These are phyloP conservation scores for Scolopax bukidnonensis DNA, from an alignment of 2,797 vertebrate species.

Conservation along the genomic window DNA sequence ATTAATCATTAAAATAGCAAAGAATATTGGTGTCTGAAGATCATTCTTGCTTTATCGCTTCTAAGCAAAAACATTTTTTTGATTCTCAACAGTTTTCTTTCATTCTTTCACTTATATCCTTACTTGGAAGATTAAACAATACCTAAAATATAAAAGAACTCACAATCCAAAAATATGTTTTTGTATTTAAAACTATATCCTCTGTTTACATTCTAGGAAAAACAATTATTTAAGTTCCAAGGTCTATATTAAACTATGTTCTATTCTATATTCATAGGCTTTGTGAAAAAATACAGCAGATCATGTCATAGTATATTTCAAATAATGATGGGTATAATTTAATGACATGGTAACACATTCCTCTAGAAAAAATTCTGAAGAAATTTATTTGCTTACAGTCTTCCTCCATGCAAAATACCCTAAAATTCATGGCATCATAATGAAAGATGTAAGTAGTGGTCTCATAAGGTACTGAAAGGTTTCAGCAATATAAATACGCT, in stretches of 20 bases:
- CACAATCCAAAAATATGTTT: background rate
- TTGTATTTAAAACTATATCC: background rate
- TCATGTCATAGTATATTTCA: background rate
- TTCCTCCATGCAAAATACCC: background rate
- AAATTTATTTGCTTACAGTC: background rate
- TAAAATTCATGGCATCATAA: background rate
- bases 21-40: background rate
- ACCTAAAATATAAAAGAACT: background rate
- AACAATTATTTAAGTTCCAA: background rate
- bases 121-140: background rate
- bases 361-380: background rate
- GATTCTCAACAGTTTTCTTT: background rate
- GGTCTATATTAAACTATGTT: background rate
- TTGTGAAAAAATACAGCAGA: background rate
- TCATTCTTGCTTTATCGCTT: background rate
- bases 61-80: background rate
- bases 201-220: background rate
- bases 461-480: background rate
- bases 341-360: background rate
- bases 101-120: background rate
- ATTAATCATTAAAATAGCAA: background rate
- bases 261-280: background rate
- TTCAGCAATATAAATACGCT: background rate
- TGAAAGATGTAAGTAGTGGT: background rate
- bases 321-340: background rate